Evolutionary conservation across 2,113 vertebrate genomes (phyloP).

Genomic region (Ursus arctos): DNA sequence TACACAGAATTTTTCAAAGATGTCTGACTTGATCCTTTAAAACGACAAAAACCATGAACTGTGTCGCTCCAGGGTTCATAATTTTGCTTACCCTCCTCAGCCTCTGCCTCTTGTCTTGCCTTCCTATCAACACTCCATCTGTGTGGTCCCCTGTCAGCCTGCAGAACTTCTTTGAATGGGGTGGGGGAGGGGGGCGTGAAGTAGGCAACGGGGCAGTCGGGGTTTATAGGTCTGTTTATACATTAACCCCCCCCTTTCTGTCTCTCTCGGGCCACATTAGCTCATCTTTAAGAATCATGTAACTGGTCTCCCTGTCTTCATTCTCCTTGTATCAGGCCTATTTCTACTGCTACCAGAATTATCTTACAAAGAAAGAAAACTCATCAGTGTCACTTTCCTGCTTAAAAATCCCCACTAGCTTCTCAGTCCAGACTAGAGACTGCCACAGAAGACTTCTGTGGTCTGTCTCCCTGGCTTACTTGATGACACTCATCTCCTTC

Average conservation of each 20-base stretch:
- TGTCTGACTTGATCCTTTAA: slow-evolving; percentile 89
- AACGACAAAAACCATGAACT: slow-evolving; percentile 87
- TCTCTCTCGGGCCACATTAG: neutral
- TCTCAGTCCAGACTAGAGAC: neutral
- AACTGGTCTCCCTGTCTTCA: slow-evolving; percentile 37
- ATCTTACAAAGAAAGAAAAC: slow-evolving; percentile 52
- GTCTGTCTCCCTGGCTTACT: neutral
- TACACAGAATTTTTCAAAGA: slow-evolving; percentile 89
- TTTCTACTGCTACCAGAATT: slow-evolving; percentile 31
- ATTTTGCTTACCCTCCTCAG: slow-evolving; percentile 85
- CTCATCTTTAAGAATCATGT: slow-evolving; percentile 36
- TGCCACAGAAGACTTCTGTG: neutral
- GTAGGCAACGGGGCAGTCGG: slow-evolving; percentile 52
- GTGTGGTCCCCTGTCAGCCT: slow-evolving; percentile 82
- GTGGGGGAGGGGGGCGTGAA: slow-evolving; percentile 58
- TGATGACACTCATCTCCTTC: slow-evolving; percentile 10
- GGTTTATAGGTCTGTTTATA: neutral
- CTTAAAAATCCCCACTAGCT: slow-evolving; percentile 34
- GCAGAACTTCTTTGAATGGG: slow-evolving; percentile 75
- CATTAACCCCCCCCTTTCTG: neutral
- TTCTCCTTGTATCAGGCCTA: neutral
- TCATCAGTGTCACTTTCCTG: slow-evolving; percentile 19
- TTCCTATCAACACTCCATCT: slow-evolving; percentile 67
- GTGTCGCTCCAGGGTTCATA: slow-evolving; percentile 86
- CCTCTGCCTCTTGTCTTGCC: slow-evolving; percentile 34